Percentiles rank a stretch among this genome's conserved stretches.
These are phyloP conservation scores for Brevimyrus niger DNA, from an alignment of 2,113 vertebrate genomes.

Conservation along the genomic window DNA sequence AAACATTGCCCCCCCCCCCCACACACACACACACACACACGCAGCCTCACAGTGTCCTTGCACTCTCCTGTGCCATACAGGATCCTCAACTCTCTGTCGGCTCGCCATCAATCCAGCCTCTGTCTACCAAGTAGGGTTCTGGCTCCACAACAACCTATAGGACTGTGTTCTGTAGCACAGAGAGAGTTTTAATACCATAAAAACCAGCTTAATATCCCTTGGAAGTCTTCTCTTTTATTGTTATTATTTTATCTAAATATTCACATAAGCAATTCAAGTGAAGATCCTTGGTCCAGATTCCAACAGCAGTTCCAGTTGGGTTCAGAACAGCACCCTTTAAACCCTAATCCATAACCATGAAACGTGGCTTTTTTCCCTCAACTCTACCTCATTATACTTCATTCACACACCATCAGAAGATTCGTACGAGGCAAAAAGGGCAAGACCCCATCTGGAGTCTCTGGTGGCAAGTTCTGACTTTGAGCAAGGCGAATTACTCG, in stretches of 20 bases:
- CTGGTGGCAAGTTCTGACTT: neutral
- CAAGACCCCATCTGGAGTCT: neutral
- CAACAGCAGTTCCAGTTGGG: neutral
- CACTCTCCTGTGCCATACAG: conserved; percentile 26
- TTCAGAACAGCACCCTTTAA: neutral
- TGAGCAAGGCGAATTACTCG: neutral
- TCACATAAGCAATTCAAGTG: neutral
- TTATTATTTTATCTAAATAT: neutral
- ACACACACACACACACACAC: neutral
- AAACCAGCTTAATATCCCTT: too few species aligned
- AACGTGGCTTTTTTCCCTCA: neutral
- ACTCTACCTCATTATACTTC: neutral
- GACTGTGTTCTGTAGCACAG: neutral
- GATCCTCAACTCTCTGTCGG: conserved; percentile 24
- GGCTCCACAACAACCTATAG: neutral
- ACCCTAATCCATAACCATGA: neutral
- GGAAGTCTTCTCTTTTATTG: too few species aligned
- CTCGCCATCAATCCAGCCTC: conserved; percentile 13
- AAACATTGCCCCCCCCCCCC: too few species aligned
- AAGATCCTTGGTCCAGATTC: neutral
- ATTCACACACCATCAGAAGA: neutral
- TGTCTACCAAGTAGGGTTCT: conserved; percentile 19
- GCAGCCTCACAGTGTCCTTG: neutral
- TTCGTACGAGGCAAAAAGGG: neutral
- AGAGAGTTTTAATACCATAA: neutral